phyloP scores from a whole-genome alignment of 2,113 vertebrate species.

The Bostrychus sinensis region DNA sequence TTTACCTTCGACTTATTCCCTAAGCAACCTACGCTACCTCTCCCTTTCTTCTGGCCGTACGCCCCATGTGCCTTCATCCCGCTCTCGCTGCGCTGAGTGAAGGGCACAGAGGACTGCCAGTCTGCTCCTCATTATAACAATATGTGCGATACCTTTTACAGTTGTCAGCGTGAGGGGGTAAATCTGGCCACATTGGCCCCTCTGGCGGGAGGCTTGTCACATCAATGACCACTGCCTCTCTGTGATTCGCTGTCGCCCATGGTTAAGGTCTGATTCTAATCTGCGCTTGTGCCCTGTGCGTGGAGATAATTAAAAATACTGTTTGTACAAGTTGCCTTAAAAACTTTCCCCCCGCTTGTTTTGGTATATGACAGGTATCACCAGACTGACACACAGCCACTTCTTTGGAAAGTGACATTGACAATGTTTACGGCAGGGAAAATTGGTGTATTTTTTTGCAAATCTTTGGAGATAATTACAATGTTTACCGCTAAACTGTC shows the following conservation, averaged over 20 bases:
- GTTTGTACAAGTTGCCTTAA: constrained; percentile 38
- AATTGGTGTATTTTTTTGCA: background rate
- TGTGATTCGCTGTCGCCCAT: constrained; percentile 73
- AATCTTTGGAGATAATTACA: constrained; percentile 59
- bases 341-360: background rate
- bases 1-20: background rate
- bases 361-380: constrained; percentile 23
- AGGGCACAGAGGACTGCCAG: constrained; percentile 57
- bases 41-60: background rate
- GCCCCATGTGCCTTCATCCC: constrained; percentile 1
- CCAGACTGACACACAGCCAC: constrained; percentile 23
- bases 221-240: constrained; percentile 71
- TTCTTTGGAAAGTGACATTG: constrained; percentile 25
- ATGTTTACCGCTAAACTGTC: constrained; percentile 62
- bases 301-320: constrained; percentile 70
- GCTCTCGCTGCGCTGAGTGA: constrained; percentile 47
- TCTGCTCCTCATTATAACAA: constrained; percentile 79
- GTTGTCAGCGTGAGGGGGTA: constrained; percentile 73
- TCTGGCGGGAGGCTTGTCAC: constrained; percentile 66
- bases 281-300: constrained; percentile 38
- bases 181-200: constrained; percentile 66
- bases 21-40: constrained; percentile 3
- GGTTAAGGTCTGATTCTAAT: constrained; percentile 73
- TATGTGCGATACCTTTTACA: constrained; percentile 81
- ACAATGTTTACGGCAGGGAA: constrained; percentile 28